phyloP scores from a whole-genome alignment of 2,888 invertebrate species.

The Caenorhabditis panamensis region DNA sequence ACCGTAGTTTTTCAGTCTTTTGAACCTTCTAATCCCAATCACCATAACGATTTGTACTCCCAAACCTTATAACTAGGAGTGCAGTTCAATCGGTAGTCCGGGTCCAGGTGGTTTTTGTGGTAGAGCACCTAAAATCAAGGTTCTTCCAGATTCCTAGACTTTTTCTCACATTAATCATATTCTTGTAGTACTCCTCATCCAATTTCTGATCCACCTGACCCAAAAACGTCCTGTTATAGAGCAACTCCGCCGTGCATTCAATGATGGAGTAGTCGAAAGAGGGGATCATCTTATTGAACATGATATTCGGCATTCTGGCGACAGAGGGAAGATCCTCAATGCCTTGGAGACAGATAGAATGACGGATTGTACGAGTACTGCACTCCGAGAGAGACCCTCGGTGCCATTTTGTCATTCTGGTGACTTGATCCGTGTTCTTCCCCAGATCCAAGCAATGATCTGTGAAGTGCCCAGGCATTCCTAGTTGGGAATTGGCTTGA shows the following conservation, averaged over 20 bases:
- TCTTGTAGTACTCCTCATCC: conserved; percentile 61
- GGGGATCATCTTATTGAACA: conserved; percentile 64
- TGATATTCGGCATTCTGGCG: conserved; percentile 54
- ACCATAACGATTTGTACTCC: no score
- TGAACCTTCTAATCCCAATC: no score
- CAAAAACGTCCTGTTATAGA: conserved; percentile 65
- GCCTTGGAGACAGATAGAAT: conserved; percentile 59
- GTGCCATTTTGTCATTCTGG: conserved; percentile 58
- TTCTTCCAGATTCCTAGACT: no score
- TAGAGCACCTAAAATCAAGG: background rate
- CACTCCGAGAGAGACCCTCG: conserved; percentile 18
- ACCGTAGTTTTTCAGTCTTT: no score
- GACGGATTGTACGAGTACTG: conserved; percentile 36
- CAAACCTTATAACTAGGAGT: background rate
- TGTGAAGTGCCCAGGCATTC: no score
- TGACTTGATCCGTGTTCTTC: no score
- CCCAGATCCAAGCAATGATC: no score
- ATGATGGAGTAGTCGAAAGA: conserved; percentile 63
- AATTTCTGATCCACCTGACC: conserved; percentile 55
- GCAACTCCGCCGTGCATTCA: conserved; percentile 64
- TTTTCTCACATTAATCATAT: conserved; percentile 62
- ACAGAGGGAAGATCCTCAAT: conserved; percentile 57
- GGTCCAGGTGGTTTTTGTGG: background rate
- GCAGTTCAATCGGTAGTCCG: background rate
- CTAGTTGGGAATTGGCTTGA: no score